A percentile compares a stretch with the other conserved stretches of the same genome.
Evolutionary conservation across 2,888 invertebrate genomes (phyloP).

Genomic region (Aromia moschata): DNA sequence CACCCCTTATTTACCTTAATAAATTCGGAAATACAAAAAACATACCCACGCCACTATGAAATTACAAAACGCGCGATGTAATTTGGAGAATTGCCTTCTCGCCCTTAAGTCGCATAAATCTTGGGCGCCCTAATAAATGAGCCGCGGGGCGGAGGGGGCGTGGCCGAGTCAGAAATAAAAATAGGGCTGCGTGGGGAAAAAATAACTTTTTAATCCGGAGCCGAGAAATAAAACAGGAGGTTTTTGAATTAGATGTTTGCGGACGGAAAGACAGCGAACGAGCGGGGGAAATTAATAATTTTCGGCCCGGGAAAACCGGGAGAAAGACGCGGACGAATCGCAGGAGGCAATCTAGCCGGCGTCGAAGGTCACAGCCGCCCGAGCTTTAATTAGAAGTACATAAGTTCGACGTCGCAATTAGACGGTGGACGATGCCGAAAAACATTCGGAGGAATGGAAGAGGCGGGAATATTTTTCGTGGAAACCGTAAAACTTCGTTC

Average conservation of each 20-base stretch:
- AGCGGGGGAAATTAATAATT: background rate
- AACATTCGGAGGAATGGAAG: too few species aligned
- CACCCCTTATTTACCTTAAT: too few species aligned
- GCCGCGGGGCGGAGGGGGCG: constrained; percentile 1
- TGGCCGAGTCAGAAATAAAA: constrained; percentile 15
- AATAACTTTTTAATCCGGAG: constrained; percentile 20
- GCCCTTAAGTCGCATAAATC: constrained; percentile 17
- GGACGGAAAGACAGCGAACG: background rate
- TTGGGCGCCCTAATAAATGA: constrained; percentile 18
- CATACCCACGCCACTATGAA: constrained; percentile 5
- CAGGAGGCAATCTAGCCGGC: background rate
- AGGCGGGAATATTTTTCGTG: too few species aligned
- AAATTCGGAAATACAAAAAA: too few species aligned
- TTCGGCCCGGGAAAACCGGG: background rate
- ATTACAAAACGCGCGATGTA: constrained; percentile 10
- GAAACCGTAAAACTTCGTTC: too few species aligned
- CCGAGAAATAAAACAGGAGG: constrained; percentile 1
- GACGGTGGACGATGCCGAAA: background rate
- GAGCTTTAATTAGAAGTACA: background rate
- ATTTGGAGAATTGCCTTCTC: constrained; percentile 14
- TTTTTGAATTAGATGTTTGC: constrained; percentile 4
- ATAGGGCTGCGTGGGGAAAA: constrained; percentile 5
- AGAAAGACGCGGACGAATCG: background rate
- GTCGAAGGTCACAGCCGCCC: background rate
- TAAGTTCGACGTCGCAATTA: background rate